Base-by-base conservation (phyloP, 1,140 invertebrate genomes). In the Teleopsis dalmanni region DNA sequence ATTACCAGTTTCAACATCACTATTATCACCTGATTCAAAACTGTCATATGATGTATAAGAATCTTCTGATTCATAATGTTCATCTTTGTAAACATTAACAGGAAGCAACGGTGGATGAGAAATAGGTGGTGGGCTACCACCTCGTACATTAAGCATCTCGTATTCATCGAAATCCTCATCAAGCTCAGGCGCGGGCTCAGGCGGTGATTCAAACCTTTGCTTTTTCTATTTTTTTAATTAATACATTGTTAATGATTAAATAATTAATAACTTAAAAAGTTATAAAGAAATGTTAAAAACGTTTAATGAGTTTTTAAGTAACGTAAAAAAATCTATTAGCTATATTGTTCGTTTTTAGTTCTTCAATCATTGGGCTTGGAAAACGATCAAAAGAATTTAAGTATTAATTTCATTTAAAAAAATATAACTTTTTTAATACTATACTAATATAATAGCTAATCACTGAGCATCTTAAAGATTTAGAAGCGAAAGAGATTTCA, bases 61-160 rank as follows among this genome's bases (percentile, higher is more conserved):
- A 58, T 72, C 75, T 4, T 21, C 74, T 1, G 76, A 75, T 36
- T 78, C 74, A 50, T 70, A 72, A 9, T 49, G 53, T 6, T 51
- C 51, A 13, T 49, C 36, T 21, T 22, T 21, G 13, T 44, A 31
- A 50, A 16, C 26, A 5, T 2, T 25, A 26, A 16, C 22, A 5
- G 2, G 26, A 16, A 16, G 47, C 11, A 10, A 22, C 11, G 21
- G 19, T 1, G n/a, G 36, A 10, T 42, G 40, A 8, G 25, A 11
- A 26, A 58, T 59, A 47, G 65, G 72, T 23, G 78, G 75, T 8
- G 80, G 80, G 41, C 79, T 81, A 26, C 83, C 85, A 40, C 86
- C 85, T 33, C 86, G 75, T 6, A 88, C 76, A 65, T 84, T 87
- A 58, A 88, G 72, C 80, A 86, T 83, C 62, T 88, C 85, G 56